phyloP scores from a whole-genome alignment of 2,888 invertebrate species.

The Drosophila flavopinicola region DNA sequence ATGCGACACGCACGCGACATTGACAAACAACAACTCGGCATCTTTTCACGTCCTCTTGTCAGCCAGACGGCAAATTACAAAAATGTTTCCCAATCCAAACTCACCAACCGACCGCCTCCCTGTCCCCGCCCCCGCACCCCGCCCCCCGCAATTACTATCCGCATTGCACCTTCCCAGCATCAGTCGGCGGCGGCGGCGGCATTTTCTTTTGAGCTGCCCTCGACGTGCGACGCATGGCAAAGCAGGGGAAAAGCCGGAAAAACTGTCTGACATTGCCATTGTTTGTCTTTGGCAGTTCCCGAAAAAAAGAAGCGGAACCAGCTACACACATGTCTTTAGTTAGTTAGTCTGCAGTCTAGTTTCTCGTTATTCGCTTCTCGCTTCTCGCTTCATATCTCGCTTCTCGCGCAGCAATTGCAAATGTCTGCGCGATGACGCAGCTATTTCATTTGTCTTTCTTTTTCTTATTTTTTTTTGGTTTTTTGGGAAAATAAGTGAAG shows the following conservation, averaged over 20 bases:
- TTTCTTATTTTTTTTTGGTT: conserved; percentile 25
- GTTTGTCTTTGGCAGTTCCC: conserved; percentile 52
- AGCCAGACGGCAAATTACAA: conserved; percentile 42
- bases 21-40: conserved; percentile 41
- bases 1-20: conserved; percentile 56
- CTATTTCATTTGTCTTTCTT: conserved; percentile 46
- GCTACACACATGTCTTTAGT: conserved; percentile 25
- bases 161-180: conserved; percentile 27
- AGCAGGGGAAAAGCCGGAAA: conserved; percentile 58
- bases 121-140: background rate
- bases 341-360: conserved; percentile 42
- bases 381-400: conserved; percentile 23
- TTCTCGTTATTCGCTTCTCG: conserved; percentile 2
- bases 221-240: conserved; percentile 67
- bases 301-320: conserved; percentile 70
- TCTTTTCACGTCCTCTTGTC: conserved; percentile 45
- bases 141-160: background rate
- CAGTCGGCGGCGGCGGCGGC: conserved; percentile 34
- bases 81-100: conserved; percentile 28
- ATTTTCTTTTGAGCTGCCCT: conserved; percentile 57
- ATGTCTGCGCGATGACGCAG: conserved; percentile 43
- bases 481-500: background rate
- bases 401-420: conserved; percentile 32
- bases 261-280: conserved; percentile 62
- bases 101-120: too few species aligned